Base-by-base conservation (phyloP, 1,140 invertebrate genomes). In the Drosophila fuyamai region DNA sequence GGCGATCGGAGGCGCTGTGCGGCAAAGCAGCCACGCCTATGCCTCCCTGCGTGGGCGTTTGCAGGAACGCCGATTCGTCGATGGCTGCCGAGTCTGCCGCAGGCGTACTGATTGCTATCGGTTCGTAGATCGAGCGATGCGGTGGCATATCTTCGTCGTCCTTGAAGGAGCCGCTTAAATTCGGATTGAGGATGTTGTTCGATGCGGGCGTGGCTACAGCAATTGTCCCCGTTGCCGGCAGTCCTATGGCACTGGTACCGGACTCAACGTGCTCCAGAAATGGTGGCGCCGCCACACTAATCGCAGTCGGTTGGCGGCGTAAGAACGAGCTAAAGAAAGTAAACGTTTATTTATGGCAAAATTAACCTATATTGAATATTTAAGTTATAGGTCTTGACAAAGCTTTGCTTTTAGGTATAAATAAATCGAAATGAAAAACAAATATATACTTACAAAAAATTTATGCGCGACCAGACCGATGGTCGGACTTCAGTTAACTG, bases 101-200 rank as follows among this genome's bases (percentile, higher is more conserved):
- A 5, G 74, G 75, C 23, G 86, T 76, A 47, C 56, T 79, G 12
- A 68, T 70, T 48, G 80, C 74, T 46, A 84, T 88, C 14, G 90
- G 89, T 79, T 92, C 90, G 57, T 92, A 92, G 40, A 92, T 91
- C 16, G 88, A 91, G 46, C 80, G 86, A 71, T 90, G 82, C 56
- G 86, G 82, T 72, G 79, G 63, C 68, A 91, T 73, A 63, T 91
- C 78, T 61, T 91, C 91, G 48, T 82, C 90, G 58, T 92, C 92
- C 54, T 91, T 89, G 47, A 92, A 92, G 41, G 91, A 92, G 75
- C 92, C 92, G 79, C 92, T 92, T 90, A 92, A 92, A 92, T 92
- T 92, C 81, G 91, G 85, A 81, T 92, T 92, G 23, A 92, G 72
- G 46, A 92, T 91, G 75, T 92, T 92, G 70, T 92, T 92, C 38